Percentiles rank a stretch among this genome's conserved stretches.
These are phyloP conservation scores for Habrosyne pyritoides DNA, from an alignment of 2,888 invertebrate species.

Conservation along the genomic window DNA sequence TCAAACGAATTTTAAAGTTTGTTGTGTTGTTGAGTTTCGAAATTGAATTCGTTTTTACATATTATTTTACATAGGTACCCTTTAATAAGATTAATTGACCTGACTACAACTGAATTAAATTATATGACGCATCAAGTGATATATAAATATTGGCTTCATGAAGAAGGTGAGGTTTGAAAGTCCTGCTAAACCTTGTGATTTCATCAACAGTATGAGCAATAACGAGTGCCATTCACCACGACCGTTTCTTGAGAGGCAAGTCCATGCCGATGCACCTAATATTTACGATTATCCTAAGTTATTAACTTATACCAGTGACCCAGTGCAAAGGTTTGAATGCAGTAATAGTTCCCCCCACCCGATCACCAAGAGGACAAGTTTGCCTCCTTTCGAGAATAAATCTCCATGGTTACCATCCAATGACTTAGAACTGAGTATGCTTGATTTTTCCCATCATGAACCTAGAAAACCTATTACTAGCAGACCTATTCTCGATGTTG, in stretches of 20 bases:
- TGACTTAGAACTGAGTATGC: constrained; percentile 70
- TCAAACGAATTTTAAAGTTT: not conserved
- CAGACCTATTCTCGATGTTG: constrained; percentile 30
- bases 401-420: constrained; percentile 56
- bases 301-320: constrained; percentile 56
- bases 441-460: constrained; percentile 54
- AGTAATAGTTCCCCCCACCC: constrained; percentile 70
- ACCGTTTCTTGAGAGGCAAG: constrained; percentile 58
- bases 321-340: constrained; percentile 62
- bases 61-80: not conserved
- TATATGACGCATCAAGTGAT: not conserved
- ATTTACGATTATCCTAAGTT: constrained; percentile 39
- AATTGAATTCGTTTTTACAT: not conserved
- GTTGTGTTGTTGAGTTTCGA: not conserved
- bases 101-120: not conserved
- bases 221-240: constrained; percentile 74
- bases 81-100: not conserved
- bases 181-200: constrained; percentile 36
- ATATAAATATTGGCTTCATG: constrained; percentile 43
- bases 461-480: constrained; percentile 35
- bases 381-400: constrained; percentile 32
- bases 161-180: constrained; percentile 76
- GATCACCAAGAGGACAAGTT: constrained; percentile 49
- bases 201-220: constrained; percentile 51
- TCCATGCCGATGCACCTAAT: constrained; percentile 37